Evolutionary conservation across 2,888 invertebrate genomes (phyloP).

Genomic region (Melikaiella ostensackeni): DNA sequence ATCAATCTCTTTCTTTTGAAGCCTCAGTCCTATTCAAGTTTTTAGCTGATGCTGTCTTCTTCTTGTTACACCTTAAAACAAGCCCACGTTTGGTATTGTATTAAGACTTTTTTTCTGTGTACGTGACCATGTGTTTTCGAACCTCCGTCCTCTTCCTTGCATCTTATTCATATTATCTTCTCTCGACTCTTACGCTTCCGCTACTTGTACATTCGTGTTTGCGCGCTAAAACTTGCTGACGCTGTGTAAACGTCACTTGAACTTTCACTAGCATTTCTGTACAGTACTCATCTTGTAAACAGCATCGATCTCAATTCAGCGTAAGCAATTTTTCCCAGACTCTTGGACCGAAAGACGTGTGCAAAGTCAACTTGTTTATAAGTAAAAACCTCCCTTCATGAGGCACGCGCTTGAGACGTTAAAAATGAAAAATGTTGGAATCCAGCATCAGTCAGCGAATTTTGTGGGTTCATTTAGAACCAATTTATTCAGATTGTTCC

Average conservation of each 20-base stretch:
- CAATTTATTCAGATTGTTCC: too few relatives aligned
- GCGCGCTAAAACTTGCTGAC: slow-evolving; percentile 34
- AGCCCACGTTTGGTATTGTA: too few relatives aligned
- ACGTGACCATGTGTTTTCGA: slow-evolving; percentile 17
- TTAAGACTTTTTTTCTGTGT: too few relatives aligned
- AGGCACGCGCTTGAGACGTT: too few relatives aligned
- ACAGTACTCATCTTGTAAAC: slow-evolving; percentile 37
- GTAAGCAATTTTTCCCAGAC: not conserved
- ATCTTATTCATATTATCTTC: slow-evolving; percentile 28
- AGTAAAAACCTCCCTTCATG: not conserved
- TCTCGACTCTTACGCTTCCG: slow-evolving; percentile 21
- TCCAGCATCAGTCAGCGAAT: too few relatives aligned
- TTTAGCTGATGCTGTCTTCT: too few relatives aligned
- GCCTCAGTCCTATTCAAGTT: too few relatives aligned
- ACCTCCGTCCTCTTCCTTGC: not conserved
- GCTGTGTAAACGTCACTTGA: slow-evolving; percentile 47
- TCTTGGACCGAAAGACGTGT: slow-evolving; percentile 6
- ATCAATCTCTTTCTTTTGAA: too few relatives aligned
- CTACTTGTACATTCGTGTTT: slow-evolving; percentile 23
- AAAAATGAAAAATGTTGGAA: too few relatives aligned
- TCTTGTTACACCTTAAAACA: too few relatives aligned
- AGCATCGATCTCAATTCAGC: slow-evolving; percentile 48
- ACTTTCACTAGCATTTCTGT: slow-evolving; percentile 58
- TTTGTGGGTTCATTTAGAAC: too few relatives aligned
- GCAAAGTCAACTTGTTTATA: not conserved